Conservation (phyloP, 2,113 vertebrate genomes). For the Passerina amoena region DNA sequence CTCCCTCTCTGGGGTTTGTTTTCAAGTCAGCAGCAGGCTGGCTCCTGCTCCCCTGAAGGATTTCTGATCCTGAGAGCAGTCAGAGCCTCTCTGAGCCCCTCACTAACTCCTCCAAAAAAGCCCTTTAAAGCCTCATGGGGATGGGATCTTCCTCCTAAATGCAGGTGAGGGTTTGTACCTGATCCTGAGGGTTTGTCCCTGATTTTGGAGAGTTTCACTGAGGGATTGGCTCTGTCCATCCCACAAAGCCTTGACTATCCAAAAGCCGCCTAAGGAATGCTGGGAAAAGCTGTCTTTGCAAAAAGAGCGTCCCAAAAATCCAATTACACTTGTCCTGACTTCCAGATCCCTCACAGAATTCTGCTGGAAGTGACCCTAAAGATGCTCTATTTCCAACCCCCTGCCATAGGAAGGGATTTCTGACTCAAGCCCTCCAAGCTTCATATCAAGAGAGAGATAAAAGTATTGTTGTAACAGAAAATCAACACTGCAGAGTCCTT, state of each 20-base stretch:
- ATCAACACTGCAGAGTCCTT: background rate
- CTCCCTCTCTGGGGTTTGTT: conserved; percentile 54
- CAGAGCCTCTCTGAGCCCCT: background rate
- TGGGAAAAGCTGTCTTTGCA: background rate
- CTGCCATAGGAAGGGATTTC: background rate
- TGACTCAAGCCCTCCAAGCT: background rate
- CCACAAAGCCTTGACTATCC: background rate
- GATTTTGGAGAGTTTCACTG: background rate
- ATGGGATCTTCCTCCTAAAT: background rate
- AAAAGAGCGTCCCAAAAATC: background rate
- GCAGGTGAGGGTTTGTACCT: background rate
- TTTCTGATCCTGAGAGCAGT: background rate
- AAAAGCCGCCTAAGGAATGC: background rate
- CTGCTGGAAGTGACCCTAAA: background rate
- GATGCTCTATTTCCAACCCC: background rate
- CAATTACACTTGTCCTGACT: background rate
- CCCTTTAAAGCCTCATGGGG: fast-evolving
- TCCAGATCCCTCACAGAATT: background rate
- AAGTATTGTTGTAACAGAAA: background rate
- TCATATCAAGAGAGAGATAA: background rate
- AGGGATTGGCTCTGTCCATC: background rate
- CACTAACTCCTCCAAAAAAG: background rate
- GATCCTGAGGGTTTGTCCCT: too few relatives aligned
- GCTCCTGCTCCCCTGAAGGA: conserved; percentile 18
- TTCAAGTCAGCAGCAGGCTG: background rate